These are phyloP conservation scores for Trachelus troglodyta DNA, from an alignment of 2,888 invertebrate species.

Conservation along the genomic window DNA sequence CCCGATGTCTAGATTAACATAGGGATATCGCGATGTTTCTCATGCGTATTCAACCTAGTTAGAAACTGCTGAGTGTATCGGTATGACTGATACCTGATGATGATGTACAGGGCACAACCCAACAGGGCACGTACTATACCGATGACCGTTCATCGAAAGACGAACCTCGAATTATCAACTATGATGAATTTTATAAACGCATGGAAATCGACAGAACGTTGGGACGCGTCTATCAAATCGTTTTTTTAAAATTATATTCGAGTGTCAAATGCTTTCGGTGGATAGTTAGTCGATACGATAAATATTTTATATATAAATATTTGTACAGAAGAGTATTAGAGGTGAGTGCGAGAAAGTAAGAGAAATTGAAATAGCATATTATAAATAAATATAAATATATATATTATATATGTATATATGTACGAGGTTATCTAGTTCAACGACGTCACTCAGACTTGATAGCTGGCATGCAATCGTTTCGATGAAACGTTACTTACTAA, in stretches of 20 bases:
- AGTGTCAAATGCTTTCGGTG: background rate
- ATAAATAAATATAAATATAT: slow-evolving; percentile 37
- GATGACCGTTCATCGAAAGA: slow-evolving; percentile 15
- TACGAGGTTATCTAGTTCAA: background rate
- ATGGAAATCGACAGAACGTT: background rate
- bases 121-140: slow-evolving; percentile 30
- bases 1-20: background rate
- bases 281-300: slow-evolving; percentile 37
- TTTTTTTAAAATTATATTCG: background rate
- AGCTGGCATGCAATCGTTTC: background rate
- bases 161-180: background rate
- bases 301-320: slow-evolving; percentile 66
- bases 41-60: slow-evolving; percentile 21
- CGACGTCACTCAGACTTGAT: background rate
- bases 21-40: background rate
- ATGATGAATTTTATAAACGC: background rate
- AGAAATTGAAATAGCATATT: slow-evolving; percentile 26
- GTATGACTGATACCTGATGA: slow-evolving; percentile 24
- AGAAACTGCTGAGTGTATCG: slow-evolving; percentile 25
- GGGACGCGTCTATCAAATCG: background rate
- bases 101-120: slow-evolving; percentile 38
- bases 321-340: slow-evolving; percentile 53
- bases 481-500: background rate
- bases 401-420: slow-evolving; percentile 22
- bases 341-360: slow-evolving; percentile 10